Percentiles rank a stretch among this genome's conserved stretches.
These are phyloP conservation scores for Alectura lathami DNA, from an alignment of 2,113 vertebrate species.

Conservation along the genomic window DNA sequence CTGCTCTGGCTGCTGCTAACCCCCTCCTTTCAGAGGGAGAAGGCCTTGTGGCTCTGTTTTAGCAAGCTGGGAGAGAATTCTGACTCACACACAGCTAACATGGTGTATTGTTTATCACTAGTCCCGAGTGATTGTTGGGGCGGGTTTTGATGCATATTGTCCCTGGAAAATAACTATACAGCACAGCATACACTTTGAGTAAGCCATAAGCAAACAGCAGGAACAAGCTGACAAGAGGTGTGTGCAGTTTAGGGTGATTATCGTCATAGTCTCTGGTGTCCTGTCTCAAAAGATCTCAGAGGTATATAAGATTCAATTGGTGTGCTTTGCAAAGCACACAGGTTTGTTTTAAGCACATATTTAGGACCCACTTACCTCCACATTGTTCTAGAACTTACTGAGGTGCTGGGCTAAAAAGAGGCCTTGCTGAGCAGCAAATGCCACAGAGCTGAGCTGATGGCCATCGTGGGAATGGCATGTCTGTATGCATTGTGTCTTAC, in stretches of 20 bases:
- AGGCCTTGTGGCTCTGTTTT: background rate
- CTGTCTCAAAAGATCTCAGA: background rate
- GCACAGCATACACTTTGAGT: background rate
- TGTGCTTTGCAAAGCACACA: background rate
- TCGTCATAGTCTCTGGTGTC: no score
- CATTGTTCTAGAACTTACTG: background rate
- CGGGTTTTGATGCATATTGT: background rate
- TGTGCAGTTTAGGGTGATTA: background rate
- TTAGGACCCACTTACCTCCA: background rate
- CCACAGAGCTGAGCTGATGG: background rate
- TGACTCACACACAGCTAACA: background rate
- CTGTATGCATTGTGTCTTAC: fast-evolving
- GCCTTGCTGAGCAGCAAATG: background rate
- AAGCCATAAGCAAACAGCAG: background rate
- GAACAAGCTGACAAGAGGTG: background rate
- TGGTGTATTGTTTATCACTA: background rate
- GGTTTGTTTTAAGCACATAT: background rate
- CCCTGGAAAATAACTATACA: background rate
- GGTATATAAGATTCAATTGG: background rate
- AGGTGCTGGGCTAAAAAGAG: background rate
- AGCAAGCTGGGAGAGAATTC: background rate
- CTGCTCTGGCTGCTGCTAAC: no score
- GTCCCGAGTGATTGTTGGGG: background rate
- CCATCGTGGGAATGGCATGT: fast-evolving
- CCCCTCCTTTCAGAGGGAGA: background rate